Base-by-base conservation (phyloP, 1,140 invertebrate species). In the Drosophila littoralis region DNA sequence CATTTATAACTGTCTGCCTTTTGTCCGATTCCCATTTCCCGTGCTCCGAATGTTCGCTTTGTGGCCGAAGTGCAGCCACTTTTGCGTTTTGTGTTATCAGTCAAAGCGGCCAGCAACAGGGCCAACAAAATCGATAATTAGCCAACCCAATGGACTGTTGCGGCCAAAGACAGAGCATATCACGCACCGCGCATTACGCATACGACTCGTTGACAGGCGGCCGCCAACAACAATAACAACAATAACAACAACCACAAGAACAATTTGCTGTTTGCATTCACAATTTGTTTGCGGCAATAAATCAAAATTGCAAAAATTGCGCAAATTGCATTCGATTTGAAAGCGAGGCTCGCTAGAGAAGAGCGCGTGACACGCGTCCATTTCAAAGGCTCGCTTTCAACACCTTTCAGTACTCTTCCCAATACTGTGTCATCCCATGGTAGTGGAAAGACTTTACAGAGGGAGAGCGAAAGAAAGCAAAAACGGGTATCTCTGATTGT, bases 41-140 rank as follows among this genome's bases (percentile, higher is more conserved):
- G 51, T 17, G 64, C 32, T 22, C 9, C 6, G 36, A n/a, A 6
- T 9, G 35, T 35, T 10, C 32, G 50, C 32, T 36, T 54, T 32
- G 15, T 13, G 32, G 33, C 36, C 32, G 22, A 35, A 6, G 8
- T 40, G 38, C 38, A 40, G 40, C 12, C 40, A 42, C 40, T 42
- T 42, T 42, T 15, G 7, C 28, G 9, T 2, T 43, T 9, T 43
- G 9, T 32, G 32, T 55, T 43, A 45, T 43, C 67, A 55, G 32
- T 15, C 13, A 12, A 42, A 59, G 32, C 12, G 12, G 32, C 33
- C 36, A 1, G 28, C 38, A 52, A 67, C 36, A 61, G 35, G 38
- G 35, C 42, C 48, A 51, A 63, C 43, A 68, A 88, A 88, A 86
- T 86, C 82, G 50, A 86, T 86, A 88, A 86, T 88, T 88, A 69